Percentiles rank a stretch among this genome's conserved stretches.
Conservation (phyloP, 2,888 invertebrate genomes). For the Anodontia alba region DNA sequence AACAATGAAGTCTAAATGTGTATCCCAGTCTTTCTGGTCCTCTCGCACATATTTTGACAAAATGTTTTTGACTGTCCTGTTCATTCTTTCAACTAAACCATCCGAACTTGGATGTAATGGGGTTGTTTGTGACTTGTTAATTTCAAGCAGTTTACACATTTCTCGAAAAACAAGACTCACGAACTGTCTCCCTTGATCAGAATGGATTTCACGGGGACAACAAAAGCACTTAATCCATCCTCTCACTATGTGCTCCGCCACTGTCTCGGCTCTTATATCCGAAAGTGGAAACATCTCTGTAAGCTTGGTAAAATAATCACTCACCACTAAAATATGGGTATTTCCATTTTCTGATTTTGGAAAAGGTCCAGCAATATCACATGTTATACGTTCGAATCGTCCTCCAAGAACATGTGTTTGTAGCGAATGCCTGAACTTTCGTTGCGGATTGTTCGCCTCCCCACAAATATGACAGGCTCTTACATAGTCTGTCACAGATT, state of each 20-base stretch:
- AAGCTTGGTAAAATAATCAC: conserved; percentile 6
- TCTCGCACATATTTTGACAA: not conserved
- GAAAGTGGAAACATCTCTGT: not conserved
- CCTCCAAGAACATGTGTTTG: not conserved
- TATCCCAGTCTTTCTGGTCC: conserved; percentile 16
- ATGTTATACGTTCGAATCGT: not conserved
- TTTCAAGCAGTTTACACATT: not conserved
- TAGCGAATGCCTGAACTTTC: not conserved
- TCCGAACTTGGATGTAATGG: conserved; percentile 9
- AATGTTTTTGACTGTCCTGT: not conserved
- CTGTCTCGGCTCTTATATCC: not conserved
- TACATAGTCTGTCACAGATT: not conserved
- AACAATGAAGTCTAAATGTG: conserved; percentile 5
- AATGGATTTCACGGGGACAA: not conserved
- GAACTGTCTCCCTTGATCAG: conserved; percentile 13
- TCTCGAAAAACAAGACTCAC: not conserved
- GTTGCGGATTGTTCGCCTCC: conserved; percentile 10
- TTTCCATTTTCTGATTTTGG: conserved; percentile 11
- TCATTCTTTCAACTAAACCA: conserved; percentile 42
- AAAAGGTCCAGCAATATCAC: not conserved
- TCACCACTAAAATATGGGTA: not conserved
- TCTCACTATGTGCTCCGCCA: conserved; percentile 10
- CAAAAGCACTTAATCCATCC: conserved; percentile 9
- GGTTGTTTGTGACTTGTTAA: not conserved
- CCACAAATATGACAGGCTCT: conserved; percentile 24